A percentile compares a stretch with the other conserved stretches of the same genome.
Conservation (phyloP, 2,113 vertebrate genomes). For the Pterocles gutturalis region DNA sequence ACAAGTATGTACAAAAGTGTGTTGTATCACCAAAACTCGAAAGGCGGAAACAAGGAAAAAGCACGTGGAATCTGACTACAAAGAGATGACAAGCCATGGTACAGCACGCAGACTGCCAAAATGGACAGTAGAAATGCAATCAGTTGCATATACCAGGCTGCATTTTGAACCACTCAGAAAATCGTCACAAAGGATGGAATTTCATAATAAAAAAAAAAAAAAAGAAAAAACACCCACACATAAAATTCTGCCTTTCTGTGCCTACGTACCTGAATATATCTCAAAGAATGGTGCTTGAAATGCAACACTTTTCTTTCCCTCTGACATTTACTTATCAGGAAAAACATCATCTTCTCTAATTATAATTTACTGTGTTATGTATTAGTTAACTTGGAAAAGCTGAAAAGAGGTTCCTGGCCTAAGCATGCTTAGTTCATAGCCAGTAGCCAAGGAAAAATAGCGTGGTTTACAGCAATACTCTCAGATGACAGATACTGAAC, state of each 20-base stretch:
- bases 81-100: neutral
- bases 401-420: neutral
- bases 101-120: neutral
- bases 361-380: neutral
- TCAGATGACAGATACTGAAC: neutral
- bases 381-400: neutral
- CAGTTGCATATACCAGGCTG: neutral
- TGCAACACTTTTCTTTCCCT: neutral
- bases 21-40: neutral
- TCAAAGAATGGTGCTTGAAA: neutral
- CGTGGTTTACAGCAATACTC: neutral
- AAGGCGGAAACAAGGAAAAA: neutral
- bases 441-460: neutral
- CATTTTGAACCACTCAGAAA: neutral
- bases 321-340: neutral
- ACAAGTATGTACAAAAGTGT: neutral
- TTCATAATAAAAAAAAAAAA: neutral
- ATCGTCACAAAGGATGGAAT: neutral
- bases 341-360: neutral
- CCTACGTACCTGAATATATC: neutral
- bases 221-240: too few relatives aligned
- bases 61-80: neutral
- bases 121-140: neutral
- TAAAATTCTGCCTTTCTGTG: neutral
- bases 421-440: neutral